phyloP scores from a whole-genome alignment of 1,140 invertebrate species.

The Psilanteris sp. region DNA sequence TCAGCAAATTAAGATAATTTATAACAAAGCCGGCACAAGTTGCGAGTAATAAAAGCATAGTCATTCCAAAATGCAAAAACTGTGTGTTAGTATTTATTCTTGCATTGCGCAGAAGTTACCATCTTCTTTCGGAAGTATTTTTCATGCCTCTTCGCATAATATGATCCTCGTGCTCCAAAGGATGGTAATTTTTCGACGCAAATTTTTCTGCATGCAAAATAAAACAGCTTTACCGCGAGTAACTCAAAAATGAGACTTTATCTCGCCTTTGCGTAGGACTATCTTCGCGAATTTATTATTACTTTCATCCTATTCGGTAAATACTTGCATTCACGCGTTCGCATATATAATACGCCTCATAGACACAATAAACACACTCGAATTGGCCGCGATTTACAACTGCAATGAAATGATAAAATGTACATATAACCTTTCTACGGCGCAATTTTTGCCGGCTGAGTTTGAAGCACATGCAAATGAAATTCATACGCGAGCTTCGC shows the following conservation, averaged over 20 bases:
- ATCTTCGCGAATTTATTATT: constrained; percentile 39
- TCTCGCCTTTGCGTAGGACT: constrained; percentile 48
- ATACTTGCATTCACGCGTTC: constrained; percentile 46
- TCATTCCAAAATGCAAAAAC: constrained; percentile 21
- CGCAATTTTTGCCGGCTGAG: constrained; percentile 28
- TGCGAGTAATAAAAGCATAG: constrained; percentile 26
- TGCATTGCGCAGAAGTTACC: constrained; percentile 27
- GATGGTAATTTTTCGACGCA: constrained; percentile 58
- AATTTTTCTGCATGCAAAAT: constrained; percentile 58
- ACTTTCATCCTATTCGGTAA: constrained; percentile 47
- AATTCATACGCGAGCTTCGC: constrained; percentile 38
- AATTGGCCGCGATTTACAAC: constrained; percentile 43
- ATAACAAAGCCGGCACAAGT: constrained; percentile 10
- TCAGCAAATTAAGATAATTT: constrained; percentile 28
- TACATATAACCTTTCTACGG: constrained; percentile 58
- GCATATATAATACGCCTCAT: constrained; percentile 45
- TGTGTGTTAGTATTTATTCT: constrained; percentile 22
- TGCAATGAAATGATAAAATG: constrained; percentile 55
- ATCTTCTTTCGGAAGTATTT: constrained; percentile 52
- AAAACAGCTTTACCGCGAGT: constrained; percentile 23
- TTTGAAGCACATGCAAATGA: constrained; percentile 26
- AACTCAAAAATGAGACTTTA: constrained; percentile 43
- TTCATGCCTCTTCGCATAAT: constrained; percentile 53
- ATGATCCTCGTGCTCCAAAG: constrained; percentile 42
- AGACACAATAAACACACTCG: constrained; percentile 38